Percentiles rank a stretch among this genome's conserved stretches.
These are phyloP conservation scores for Lagodon rhomboides DNA, from an alignment of 2,797 vertebrate genomes.

Conservation along the genomic window DNA sequence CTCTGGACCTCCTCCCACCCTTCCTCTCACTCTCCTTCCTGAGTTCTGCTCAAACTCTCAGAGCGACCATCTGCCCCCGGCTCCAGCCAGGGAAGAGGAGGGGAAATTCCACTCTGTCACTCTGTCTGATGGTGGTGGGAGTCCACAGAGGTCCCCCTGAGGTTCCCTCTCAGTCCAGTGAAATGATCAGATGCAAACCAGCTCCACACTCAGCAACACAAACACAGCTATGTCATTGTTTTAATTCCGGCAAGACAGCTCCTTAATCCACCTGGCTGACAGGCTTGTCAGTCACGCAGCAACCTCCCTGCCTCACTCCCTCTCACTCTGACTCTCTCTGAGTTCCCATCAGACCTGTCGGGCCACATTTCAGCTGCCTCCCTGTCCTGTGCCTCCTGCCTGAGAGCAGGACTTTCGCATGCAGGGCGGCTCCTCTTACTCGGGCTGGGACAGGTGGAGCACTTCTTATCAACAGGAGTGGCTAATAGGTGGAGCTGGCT, in stretches of 20 bases:
- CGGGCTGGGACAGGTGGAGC: constrained; percentile 69
- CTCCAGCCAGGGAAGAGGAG: constrained; percentile 64
- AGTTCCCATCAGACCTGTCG: constrained; percentile 82
- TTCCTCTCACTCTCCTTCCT: constrained; percentile 82
- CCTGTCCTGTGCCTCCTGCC: constrained; percentile 42
- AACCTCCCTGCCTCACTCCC: constrained; percentile 17
- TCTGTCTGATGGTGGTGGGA: constrained; percentile 38
- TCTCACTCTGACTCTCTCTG: constrained; percentile 25
- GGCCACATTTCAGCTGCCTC: constrained; percentile 80
- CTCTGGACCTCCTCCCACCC: constrained; percentile 72
- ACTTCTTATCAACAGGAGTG: constrained; percentile 47
- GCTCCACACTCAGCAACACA: constrained; percentile 45
- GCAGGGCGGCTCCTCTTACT: constrained; percentile 64
- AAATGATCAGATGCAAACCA: constrained; percentile 51
- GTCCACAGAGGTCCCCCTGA: constrained; percentile 29
- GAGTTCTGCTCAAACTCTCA: constrained; percentile 75
- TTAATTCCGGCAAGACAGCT: constrained; percentile 36
- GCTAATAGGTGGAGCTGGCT: constrained; percentile 27
- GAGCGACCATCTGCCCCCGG: constrained; percentile 72
- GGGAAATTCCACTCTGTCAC: constrained; percentile 74
- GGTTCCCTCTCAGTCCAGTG: constrained; percentile 38
- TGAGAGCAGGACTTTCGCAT: constrained; percentile 45
- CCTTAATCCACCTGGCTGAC: constrained; percentile 56
- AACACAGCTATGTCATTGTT: constrained; percentile 58
- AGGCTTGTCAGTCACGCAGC: constrained; percentile 66